Percentiles rank a stretch among this genome's conserved stretches.
phyloP scores from a whole-genome alignment of 2,888 invertebrate genomes.

The Lithophane ornitopus region DNA sequence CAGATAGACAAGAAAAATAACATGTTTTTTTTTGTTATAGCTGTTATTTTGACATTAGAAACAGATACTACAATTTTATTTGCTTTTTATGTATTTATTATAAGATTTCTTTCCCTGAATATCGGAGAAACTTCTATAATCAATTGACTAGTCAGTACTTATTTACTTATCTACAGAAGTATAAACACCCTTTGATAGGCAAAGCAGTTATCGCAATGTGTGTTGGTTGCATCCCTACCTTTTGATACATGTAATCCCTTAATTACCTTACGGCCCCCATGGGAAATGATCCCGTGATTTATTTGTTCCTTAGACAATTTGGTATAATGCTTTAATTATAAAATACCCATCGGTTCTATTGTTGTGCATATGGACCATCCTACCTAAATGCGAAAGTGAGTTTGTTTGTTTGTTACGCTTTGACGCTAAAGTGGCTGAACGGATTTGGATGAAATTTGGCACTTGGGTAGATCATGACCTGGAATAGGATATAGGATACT shows the following conservation, averaged over 20 bases:
- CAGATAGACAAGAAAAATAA: no score
- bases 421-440: no score
- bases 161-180: neutral
- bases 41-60: no score
- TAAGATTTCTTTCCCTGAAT: neutral
- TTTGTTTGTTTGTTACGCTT: no score
- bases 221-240: constrained; percentile 42
- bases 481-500: no score
- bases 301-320: constrained; percentile 45
- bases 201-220: constrained; percentile 30
- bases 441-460: no score
- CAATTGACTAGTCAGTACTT: neutral
- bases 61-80: no score
- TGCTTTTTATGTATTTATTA: no score
- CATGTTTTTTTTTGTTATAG: no score
- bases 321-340: constrained; percentile 49
- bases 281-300: constrained; percentile 57
- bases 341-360: constrained; percentile 30
- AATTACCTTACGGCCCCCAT: constrained; percentile 58
- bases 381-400: no score
- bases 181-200: neutral
- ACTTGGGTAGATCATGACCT: no score
- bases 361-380: neutral
- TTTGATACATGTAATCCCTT: constrained; percentile 55
- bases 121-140: neutral